Evolutionary conservation across 1,140 invertebrate species (phyloP).

Genomic region (Ephestia elutella): DNA sequence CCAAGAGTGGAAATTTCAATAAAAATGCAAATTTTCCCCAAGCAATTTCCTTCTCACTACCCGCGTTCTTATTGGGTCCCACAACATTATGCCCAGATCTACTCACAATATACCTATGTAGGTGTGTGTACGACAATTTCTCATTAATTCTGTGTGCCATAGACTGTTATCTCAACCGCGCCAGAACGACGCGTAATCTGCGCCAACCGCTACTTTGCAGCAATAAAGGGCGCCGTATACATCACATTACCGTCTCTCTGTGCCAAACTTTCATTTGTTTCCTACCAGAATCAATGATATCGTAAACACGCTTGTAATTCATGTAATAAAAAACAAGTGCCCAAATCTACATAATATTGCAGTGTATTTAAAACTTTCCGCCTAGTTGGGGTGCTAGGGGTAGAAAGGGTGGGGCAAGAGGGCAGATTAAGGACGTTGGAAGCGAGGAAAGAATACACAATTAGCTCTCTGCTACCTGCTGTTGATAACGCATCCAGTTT

Average conservation of each 20-base stretch:
- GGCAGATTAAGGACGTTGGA: constrained; percentile 67
- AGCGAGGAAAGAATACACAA: constrained; percentile 73
- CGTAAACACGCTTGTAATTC: constrained; percentile 33
- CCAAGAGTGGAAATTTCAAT: constrained; percentile 68
- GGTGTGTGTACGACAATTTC: constrained; percentile 27
- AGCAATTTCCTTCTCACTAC: constrained; percentile 62
- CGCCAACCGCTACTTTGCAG: constrained; percentile 24
- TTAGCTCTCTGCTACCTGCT: constrained; percentile 69
- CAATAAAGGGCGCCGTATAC: background rate
- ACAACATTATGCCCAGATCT: constrained; percentile 45
- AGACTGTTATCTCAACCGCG: constrained; percentile 36
- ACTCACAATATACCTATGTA: constrained; percentile 30
- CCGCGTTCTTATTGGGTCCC: constrained; percentile 49
- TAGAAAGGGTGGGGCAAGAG: constrained; percentile 40
- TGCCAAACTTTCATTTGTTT: background rate
- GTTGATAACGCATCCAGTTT: constrained; percentile 53
- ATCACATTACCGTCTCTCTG: background rate
- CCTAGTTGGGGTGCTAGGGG: constrained; percentile 50
- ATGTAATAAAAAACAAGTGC: constrained; percentile 29
- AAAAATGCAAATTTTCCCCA: constrained; percentile 68
- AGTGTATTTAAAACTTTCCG: constrained; percentile 63
- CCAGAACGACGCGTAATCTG: constrained; percentile 32
- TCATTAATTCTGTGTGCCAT: constrained; percentile 38
- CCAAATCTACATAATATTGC: constrained; percentile 40
- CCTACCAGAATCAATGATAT: constrained; percentile 11